Percentiles rank a stretch among this genome's conserved stretches.
Conservation (phyloP, 2,888 invertebrate species). For the Yponomeuta malinellus region DNA sequence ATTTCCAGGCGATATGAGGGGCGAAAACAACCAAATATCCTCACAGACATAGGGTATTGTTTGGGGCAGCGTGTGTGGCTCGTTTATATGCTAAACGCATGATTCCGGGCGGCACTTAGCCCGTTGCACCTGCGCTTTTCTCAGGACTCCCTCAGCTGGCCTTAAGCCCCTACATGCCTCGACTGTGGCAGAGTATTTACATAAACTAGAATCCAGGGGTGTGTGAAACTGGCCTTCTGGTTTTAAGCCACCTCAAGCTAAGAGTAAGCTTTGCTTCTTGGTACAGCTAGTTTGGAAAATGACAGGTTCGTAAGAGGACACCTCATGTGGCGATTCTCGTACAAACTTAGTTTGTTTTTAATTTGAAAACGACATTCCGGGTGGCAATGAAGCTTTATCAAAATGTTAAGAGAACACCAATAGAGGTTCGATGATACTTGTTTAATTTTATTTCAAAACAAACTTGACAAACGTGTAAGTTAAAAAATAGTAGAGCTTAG, state of each 20-base stretch:
- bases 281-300: too few relatives aligned
- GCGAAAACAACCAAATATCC: not conserved
- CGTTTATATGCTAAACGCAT: constrained; percentile 36
- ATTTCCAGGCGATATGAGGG: not conserved
- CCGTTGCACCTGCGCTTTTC: constrained; percentile 16
- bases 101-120: constrained; percentile 26
- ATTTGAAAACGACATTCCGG: too few relatives aligned
- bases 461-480: too few relatives aligned
- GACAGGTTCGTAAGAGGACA: too few relatives aligned
- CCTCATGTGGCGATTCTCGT: too few relatives aligned
- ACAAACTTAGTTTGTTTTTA: too few relatives aligned
- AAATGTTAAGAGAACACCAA: too few relatives aligned
- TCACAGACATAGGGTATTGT: constrained; percentile 9
- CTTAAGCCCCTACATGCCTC: constrained; percentile 2
- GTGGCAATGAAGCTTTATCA: too few relatives aligned
- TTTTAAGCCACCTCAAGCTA: not conserved
- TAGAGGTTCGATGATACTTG: too few relatives aligned
- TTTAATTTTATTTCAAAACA: too few relatives aligned
- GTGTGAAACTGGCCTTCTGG: not conserved
- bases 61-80: constrained; percentile 25
- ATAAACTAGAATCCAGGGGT: not conserved
- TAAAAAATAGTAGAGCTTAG: too few relatives aligned
- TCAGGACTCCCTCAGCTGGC: not conserved
- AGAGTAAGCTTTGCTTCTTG: not conserved
- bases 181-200: not conserved